These are phyloP conservation scores for Cydia fagiglandana DNA, from an alignment of 1,140 invertebrate genomes.

Conservation along the genomic window DNA sequence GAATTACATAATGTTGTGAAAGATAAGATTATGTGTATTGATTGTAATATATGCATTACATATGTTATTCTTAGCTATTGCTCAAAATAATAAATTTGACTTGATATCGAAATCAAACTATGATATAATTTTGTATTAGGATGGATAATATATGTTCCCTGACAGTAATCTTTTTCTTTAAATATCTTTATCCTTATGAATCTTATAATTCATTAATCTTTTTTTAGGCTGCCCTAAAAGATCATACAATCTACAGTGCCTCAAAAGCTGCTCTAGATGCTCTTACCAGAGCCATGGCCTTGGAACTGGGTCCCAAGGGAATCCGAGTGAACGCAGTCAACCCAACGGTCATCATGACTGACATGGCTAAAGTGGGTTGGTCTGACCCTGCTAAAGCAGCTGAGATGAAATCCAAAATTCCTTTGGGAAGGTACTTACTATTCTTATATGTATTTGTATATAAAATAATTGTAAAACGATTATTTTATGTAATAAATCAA, in stretches of 20 bases:
- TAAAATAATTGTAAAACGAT: no score
- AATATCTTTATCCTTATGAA: slow-evolving; percentile 7
- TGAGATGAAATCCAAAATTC: slow-evolving; percentile 88
- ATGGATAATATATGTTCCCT: neutral
- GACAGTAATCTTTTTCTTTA: neutral
- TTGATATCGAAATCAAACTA: neutral
- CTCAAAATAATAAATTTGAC: neutral
- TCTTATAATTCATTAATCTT: slow-evolving; percentile 25
- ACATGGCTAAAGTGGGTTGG: slow-evolving; percentile 92
- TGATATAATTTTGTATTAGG: neutral
- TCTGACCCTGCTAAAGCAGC: slow-evolving; percentile 86
- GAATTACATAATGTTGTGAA: neutral
- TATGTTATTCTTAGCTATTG: neutral
- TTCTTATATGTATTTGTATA: no score
- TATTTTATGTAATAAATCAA: no score
- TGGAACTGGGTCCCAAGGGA: slow-evolving; percentile 90
- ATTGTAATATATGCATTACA: neutral
- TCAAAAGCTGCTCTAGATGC: slow-evolving; percentile 85
- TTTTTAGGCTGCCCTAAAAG: slow-evolving; percentile 83
- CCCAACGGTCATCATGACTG: slow-evolving; percentile 94
- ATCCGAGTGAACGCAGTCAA: slow-evolving; percentile 95
- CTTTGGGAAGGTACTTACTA: slow-evolving; percentile 80
- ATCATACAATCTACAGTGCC: slow-evolving; percentile 89
- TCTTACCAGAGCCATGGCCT: slow-evolving; percentile 87
- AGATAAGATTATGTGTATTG: neutral